phyloP scores from a whole-genome alignment of 2,797 vertebrate genomes.

The Sciurus vulgaris region DNA sequence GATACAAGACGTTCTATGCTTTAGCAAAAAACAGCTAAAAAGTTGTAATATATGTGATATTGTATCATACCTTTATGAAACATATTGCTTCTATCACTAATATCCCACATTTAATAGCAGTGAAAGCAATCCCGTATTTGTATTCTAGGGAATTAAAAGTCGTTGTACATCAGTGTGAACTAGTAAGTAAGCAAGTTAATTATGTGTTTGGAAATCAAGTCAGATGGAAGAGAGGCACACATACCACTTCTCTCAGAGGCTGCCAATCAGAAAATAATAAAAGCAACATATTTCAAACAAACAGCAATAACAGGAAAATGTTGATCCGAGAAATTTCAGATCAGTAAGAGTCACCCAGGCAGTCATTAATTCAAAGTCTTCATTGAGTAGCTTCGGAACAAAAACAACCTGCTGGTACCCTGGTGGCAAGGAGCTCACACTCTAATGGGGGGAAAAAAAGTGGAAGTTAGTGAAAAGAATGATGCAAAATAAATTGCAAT shows the following conservation, averaged over 20 bases:
- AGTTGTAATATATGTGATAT: neutral
- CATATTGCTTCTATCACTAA: neutral
- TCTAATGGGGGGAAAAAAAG: too few species aligned
- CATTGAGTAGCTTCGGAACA: neutral
- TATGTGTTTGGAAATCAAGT: neutral
- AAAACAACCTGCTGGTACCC: neutral
- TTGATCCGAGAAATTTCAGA: neutral
- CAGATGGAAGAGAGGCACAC: neutral
- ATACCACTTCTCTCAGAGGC: neutral
- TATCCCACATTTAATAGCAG: neutral
- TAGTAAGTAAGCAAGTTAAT: neutral
- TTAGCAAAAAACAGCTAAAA: conserved; percentile 2
- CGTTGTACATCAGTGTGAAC: neutral
- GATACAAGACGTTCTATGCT: neutral
- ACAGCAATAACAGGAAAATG: neutral
- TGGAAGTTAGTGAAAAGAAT: neutral
- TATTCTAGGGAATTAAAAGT: neutral
- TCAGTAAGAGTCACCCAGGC: neutral
- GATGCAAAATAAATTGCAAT: neutral
- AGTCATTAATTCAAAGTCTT: neutral
- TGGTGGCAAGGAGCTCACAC: neutral
- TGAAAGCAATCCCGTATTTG: neutral
- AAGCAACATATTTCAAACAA: neutral
- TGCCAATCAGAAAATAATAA: neutral
- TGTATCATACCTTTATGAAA: neutral